Percentiles rank a stretch among this genome's conserved stretches.
Conservation (phyloP, 2,888 invertebrate genomes). For the Seladonia tumulorum region DNA sequence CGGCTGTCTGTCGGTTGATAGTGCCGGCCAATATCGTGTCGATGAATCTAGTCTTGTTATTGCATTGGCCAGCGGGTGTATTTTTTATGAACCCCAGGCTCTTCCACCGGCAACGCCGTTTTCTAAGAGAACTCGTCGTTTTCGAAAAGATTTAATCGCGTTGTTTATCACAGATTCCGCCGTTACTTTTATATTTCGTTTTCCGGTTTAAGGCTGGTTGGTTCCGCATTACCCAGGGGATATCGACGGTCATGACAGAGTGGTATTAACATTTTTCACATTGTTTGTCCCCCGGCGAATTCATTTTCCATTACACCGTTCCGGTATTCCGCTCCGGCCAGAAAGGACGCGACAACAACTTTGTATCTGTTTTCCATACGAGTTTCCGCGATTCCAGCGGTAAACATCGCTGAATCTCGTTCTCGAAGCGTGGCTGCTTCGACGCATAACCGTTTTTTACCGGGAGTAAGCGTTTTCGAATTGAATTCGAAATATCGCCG, state of each 20-base stretch:
- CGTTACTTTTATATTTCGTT: background rate
- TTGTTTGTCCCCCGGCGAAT: slow-evolving; percentile 21
- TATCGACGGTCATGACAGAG: background rate
- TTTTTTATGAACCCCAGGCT: background rate
- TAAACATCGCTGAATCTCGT: slow-evolving; percentile 38
- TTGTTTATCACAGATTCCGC: background rate
- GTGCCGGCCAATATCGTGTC: slow-evolving; percentile 13
- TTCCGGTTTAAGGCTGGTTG: background rate
- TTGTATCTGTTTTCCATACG: slow-evolving; percentile 46
- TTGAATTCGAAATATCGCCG: slow-evolving; percentile 27
- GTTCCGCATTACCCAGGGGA: background rate
- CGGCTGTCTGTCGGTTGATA: slow-evolving; percentile 30
- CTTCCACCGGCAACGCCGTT: background rate
- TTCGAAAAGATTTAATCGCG: background rate
- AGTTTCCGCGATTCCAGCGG: slow-evolving; percentile 28
- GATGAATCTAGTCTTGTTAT: background rate
- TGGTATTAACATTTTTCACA: background rate
- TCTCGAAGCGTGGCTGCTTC: slow-evolving; percentile 10
- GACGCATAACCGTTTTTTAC: slow-evolving; percentile 34
- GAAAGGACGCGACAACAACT: slow-evolving; percentile 11
- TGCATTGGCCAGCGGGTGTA: background rate
- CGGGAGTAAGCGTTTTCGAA: slow-evolving; percentile 18
- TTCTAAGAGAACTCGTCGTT: background rate
- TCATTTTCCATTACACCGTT: slow-evolving; percentile 30
- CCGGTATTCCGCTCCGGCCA: background rate